Base-by-base conservation (phyloP, 2,113 vertebrate genomes). In the Oenanthe oenanthe region DNA sequence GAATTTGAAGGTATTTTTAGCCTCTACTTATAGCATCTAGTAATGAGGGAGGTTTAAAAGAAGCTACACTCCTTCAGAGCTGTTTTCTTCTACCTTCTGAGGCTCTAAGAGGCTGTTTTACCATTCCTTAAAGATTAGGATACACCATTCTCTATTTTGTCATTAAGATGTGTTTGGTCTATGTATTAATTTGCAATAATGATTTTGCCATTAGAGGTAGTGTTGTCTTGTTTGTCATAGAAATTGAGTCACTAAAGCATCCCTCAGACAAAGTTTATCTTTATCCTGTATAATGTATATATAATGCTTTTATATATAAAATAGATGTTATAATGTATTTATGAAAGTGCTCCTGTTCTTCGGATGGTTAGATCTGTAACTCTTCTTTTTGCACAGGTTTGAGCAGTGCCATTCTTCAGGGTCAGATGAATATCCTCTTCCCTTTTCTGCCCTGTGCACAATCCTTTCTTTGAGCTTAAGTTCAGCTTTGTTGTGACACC, bases 351-450 rank as follows among this genome's bases (percentile, higher is more conserved):
- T 89, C 21, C 18, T 70, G 10, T 81, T 82, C 21, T 73, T 85
- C 4, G 2, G 43, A 36, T 86, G 12, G 40, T 85, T 83, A 28
- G 70, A 57, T 67, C 42, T 85, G 32, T 60, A 71, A 93, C 53
- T 73, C 24, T 92, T 93, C n/a, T 81, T 57, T 92, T 82, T 83
- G 67, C n/a, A 40, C 58, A 92, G 60, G 67, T 90, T 16, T 62
- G 62, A 85, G 43, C 54, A 83, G 57, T 63, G 36, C 43, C 25
- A 7, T 58, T 92, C 68, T 77, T 83, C 63, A 70, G 62, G 18
- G 74, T 95, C 78, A 89, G 85, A 76, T 89, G 50, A 72, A 89
- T 85, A 54, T 84, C 32, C 56, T 77, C 85, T 82, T 90, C 16
- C 13, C 32, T 74, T 71, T 75, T 54, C 18, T 89, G 50, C 83